Base-by-base conservation (phyloP, 2,888 invertebrate species). In the Hirtodrosophila alboralis region DNA sequence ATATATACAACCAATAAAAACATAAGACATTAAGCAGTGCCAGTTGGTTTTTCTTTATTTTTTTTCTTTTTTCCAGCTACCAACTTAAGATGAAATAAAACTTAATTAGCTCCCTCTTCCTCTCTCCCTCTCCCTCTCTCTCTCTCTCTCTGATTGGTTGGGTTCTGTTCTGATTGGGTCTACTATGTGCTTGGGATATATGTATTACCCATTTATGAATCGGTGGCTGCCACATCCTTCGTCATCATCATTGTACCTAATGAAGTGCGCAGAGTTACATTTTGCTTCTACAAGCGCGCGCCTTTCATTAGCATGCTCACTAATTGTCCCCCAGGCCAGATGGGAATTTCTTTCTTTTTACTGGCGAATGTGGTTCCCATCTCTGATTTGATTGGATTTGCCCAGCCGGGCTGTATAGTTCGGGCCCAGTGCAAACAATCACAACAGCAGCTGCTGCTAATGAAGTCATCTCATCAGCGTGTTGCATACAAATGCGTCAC, bases 261-360 rank as follows among this genome's bases (percentile, higher is more conserved):
- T 78, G 77, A 78, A 78, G 64, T 80, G 58, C 56, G 59, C 45
- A 62, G 56, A 70, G 52, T 28, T 51, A 45, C 57, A 59, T 43
- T n/a, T 47, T 58, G 45, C 54, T 38, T 65, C 41, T 53, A 36
- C 57, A 53, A n/a, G n/a, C n/a, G n/a, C n/a, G 56, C 53, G 56
- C 59, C 76, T 83, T 83, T 79, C 84, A 78, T 78, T 77, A 83
- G 78, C 84, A 77, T 71, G 71, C 64, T 43, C 53, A 74, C 84
- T 79, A 79, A 79, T 79, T 79, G 78, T 77, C 43, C 45, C 45
- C 43, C 49, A 34, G 40, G 21, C 33, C 41, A n/a, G 45, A 44
- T 49, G 72, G 9, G 59, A 30, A 41, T 58, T 79, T 75, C 65
- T 75, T 68, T 67, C 53, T n/a, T n/a, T n/a, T n/a, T n/a, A n/a